These are phyloP conservation scores for Anoura caudifer DNA, from an alignment of 2,113 vertebrate species.

Conservation along the genomic window DNA sequence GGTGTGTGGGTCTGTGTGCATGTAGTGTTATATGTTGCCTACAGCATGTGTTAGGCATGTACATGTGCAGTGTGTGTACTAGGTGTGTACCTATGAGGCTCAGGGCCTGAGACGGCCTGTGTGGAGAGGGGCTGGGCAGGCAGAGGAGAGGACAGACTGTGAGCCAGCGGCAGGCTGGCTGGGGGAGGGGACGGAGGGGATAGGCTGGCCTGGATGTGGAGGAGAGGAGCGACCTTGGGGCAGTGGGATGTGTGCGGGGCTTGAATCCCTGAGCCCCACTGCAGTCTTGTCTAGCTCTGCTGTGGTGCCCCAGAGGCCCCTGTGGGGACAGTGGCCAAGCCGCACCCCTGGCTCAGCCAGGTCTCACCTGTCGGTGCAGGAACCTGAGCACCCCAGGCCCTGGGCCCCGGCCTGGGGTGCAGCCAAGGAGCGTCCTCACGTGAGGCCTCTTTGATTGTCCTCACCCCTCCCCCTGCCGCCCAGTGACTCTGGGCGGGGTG, in stretches of 20 bases:
- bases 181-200: fast-evolving
- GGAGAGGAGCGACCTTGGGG: not conserved
- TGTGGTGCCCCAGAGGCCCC: not conserved
- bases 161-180: not conserved
- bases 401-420: not conserved
- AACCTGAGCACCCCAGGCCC: not conserved
- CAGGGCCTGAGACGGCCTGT: fast-evolving
- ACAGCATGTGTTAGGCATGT: not conserved
- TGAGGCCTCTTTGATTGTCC: not conserved
- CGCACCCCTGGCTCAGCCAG: not conserved
- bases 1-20: no score
- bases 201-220: not conserved
- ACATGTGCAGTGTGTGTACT: not conserved
- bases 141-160: not conserved
- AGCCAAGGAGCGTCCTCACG: not conserved
- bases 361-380: not conserved
- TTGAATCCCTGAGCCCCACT: not conserved
- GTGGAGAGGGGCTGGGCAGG: not conserved
- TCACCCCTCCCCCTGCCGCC: not conserved
- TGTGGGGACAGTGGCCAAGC: not conserved
- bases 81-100: not conserved
- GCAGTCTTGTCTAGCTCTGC: not conserved
- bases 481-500: not conserved
- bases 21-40: not conserved
- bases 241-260: not conserved